Evolutionary conservation across 2,888 invertebrate genomes (phyloP), one percentile per base, ranked within the genome.

Genomic region (Sipha maydis): DNA sequence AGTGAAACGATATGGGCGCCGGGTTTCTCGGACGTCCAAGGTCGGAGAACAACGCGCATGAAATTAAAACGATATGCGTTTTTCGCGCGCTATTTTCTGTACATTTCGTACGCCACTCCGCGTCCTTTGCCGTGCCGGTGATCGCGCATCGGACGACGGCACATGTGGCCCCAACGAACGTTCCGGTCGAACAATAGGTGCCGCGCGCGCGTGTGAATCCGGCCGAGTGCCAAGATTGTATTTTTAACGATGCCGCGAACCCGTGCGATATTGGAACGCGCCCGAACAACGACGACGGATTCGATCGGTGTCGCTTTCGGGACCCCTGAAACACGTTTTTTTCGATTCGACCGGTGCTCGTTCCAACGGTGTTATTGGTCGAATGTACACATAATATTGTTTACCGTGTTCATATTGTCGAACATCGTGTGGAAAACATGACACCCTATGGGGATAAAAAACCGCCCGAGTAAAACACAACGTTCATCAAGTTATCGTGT

Each of bases 181-280:
- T 83, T 71, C 31, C 38, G 28, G 34, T 75, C 61, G 38, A 77
- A 85, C 77, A 77, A 85, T 85, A 77, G 84, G 25, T n/a, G 14
- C 14, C 48, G 11, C 14, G 14, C n/a, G 3, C 19, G n/a, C 34
- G 14, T 21, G n/a, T n/a, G 25, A 54, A 83, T 25, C 41, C 31
- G 67, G 17, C 67, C 48, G 67, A 48, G 48, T 77, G 77, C 85
- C 85, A 48, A 76, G 77, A 67, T 25, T 25, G 48, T 69, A 54
- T 14, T 56, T 61, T 41, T 67, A 67, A 80, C n/a, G 38, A 67
- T 3, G 48, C 41, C 69, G 11, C 71, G 28, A 14, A 3, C 17
- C n/a, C n/a, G 9, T 48, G 14, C 11, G 11, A 48, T 14, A 67
- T 28, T 67, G n/a, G 25, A n/a, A 21, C 67, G 25, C 25, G 67